Evolutionary conservation across 1,140 invertebrate species (phyloP).

Genomic region (Drosophila nasuta): DNA sequence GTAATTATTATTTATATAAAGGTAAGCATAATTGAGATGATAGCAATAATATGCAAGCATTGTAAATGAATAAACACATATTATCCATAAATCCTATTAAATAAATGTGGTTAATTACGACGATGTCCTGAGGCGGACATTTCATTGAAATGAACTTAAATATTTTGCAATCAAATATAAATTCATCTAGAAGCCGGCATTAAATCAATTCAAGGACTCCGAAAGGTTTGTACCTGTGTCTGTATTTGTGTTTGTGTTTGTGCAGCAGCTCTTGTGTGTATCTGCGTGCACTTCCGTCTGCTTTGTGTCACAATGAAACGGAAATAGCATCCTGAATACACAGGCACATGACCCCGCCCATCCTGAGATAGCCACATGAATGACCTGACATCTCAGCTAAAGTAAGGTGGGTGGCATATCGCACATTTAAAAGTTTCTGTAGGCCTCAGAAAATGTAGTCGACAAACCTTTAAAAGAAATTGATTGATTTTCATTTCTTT

Average conservation of each 20-base stretch:
- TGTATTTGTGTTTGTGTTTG: background rate
- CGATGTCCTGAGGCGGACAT: background rate
- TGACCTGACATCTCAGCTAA: background rate
- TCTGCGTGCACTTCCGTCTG: slow-evolving; percentile 42
- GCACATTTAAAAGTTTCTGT: slow-evolving; percentile 28
- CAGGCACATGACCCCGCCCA: background rate
- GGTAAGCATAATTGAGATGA: too few relatives aligned
- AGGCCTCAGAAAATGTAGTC: background rate
- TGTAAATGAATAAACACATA: too few relatives aligned
- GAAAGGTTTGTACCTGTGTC: slow-evolving; percentile 2
- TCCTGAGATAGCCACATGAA: slow-evolving; percentile 8
- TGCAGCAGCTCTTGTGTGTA: slow-evolving; percentile 30
- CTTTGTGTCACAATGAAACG: slow-evolving; percentile 43
- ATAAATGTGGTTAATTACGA: background rate
- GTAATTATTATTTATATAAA: too few relatives aligned
- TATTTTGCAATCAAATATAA: slow-evolving; percentile 16
- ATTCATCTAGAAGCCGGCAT: slow-evolving; percentile 3
- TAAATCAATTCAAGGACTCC: slow-evolving; percentile 30
- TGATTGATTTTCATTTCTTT: slow-evolving; percentile 6
- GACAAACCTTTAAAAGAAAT: background rate
- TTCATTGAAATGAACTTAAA: background rate
- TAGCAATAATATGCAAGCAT: too few relatives aligned
- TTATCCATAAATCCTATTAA: too few relatives aligned
- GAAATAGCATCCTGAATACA: slow-evolving; percentile 32
- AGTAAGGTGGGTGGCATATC: background rate